A percentile compares a stretch with the other conserved stretches of the same genome.
phyloP scores from a whole-genome alignment of 2,797 vertebrate genomes.

The Propithecus deckenii region DNA sequence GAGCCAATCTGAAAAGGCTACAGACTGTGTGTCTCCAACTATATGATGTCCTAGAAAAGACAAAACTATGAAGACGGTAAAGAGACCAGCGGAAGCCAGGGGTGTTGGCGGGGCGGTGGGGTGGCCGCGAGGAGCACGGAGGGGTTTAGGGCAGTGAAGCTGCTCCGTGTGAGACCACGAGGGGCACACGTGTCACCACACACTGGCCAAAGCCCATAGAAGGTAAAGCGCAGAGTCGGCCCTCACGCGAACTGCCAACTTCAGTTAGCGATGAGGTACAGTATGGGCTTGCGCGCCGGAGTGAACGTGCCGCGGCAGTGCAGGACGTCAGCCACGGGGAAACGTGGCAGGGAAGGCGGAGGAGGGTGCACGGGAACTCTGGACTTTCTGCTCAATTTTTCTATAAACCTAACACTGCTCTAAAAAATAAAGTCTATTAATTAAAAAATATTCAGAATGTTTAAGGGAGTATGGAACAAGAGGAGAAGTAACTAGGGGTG shows the following conservation, averaged over 20 bases:
- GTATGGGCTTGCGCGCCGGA: accelerated
- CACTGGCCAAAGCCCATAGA: neutral
- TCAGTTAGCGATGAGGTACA: neutral
- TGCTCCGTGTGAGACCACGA: no score
- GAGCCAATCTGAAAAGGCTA: neutral
- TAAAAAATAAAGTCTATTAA: neutral
- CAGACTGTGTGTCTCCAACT: accelerated
- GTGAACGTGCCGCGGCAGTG: accelerated
- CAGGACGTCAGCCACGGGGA: neutral
- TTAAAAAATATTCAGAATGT: neutral
- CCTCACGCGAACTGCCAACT: neutral
- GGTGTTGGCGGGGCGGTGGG: no score
- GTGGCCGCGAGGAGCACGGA: accelerated
- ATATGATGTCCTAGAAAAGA: neutral
- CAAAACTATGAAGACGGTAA: neutral
- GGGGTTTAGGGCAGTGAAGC: neutral
- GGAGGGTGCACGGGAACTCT: neutral
- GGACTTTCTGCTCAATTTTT: neutral
- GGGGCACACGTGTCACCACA: accelerated
- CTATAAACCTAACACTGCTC: neutral
- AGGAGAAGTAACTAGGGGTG: no score
- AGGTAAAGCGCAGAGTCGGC: neutral
- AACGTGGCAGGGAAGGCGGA: neutral
- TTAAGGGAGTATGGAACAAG: neutral
- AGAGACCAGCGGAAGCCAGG: neutral